Evolutionary conservation across 2,888 invertebrate species (phyloP).

Genomic region (Lordiphosa andalusiaca): DNA sequence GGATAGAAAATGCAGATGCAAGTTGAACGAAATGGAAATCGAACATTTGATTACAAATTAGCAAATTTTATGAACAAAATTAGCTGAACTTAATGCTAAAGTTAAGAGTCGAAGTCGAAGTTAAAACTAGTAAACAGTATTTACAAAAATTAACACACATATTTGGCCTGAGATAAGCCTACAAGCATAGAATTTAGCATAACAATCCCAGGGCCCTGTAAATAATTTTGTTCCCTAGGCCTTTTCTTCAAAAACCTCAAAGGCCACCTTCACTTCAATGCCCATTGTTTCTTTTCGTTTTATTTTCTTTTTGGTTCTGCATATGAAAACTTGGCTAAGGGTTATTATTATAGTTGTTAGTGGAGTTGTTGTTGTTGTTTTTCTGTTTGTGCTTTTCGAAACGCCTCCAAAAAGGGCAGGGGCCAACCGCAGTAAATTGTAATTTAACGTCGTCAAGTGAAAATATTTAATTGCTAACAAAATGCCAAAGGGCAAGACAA

Average conservation of each 20-base stretch:
- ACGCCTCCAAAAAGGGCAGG: constrained; percentile 9
- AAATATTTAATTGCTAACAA: constrained; percentile 67
- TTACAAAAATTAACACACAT: not conserved
- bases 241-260: not conserved
- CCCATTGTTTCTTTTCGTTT: constrained; percentile 25
- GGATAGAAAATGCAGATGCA: not conserved
- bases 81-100: too few relatives aligned
- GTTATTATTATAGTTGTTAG: constrained; percentile 19
- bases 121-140: not conserved
- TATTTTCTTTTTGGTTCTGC: constrained; percentile 1
- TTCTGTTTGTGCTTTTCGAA: not conserved
- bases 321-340: constrained; percentile 37
- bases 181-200: not conserved
- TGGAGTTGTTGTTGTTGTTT: constrained; percentile 7
- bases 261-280: constrained; percentile 7
- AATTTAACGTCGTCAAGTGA: constrained; percentile 58
- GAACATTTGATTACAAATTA: too few relatives aligned
- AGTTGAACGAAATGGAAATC: not conserved
- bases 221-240: constrained; percentile 5
- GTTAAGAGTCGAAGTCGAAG: too few relatives aligned
- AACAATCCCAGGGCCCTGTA: constrained; percentile 18
- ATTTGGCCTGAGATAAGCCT: not conserved
- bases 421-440: constrained; percentile 35
- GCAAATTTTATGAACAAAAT: too few relatives aligned
- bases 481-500: constrained; percentile 49